These are phyloP conservation scores for Empidonax traillii DNA, from an alignment of 2,113 vertebrate species.

Conservation along the genomic window DNA sequence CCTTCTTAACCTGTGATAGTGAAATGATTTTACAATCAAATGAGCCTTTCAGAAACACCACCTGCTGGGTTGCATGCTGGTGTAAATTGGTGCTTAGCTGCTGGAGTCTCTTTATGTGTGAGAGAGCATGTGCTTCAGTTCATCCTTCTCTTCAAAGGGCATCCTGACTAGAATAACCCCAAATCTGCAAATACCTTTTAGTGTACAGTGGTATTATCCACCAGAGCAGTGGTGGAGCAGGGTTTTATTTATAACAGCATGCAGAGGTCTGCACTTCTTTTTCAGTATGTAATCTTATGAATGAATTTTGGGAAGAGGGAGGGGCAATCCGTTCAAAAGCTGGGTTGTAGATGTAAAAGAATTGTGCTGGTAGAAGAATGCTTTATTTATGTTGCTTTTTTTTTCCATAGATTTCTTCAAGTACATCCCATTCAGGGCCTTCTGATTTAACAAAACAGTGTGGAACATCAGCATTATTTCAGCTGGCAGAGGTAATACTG, in stretches of 20 bases:
- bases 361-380: neutral
- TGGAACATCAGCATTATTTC: constrained; percentile 86
- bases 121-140: neutral
- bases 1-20: neutral
- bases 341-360: neutral
- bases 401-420: constrained; percentile 75
- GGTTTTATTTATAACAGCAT: neutral
- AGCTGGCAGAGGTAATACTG: constrained; percentile 84
- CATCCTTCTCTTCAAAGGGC: neutral
- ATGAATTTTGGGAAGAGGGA: neutral
- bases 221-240: neutral
- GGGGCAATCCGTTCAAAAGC: neutral
- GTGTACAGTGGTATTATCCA: neutral
- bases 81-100: neutral
- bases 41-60: neutral
- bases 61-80: neutral
- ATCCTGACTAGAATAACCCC: neutral
- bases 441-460: constrained; percentile 81
- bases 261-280: neutral
- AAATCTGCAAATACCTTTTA: neutral
- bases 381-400: neutral
- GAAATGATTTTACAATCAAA: neutral
- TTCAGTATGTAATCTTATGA: neutral
- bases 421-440: constrained; percentile 70
- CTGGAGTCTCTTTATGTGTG: neutral